Evolutionary conservation across 2,797 vertebrate species (phyloP).

Genomic region (Ciconia nigra): DNA sequence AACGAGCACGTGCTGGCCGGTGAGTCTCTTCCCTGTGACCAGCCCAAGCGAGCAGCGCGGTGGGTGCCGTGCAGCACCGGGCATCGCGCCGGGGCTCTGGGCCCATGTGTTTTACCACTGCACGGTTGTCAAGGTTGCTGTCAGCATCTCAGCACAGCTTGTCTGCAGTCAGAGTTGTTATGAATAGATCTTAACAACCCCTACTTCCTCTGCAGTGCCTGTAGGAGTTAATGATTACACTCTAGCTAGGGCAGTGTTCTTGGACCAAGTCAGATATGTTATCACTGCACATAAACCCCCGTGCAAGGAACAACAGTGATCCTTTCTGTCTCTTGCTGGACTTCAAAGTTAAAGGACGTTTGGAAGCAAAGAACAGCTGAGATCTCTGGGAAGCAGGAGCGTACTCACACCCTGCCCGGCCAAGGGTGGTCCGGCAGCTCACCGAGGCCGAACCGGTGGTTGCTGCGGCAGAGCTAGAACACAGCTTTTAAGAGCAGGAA

Average conservation of each 20-base stretch:
- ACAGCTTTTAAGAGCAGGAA: background rate
- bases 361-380: background rate
- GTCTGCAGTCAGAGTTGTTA: fast-evolving
- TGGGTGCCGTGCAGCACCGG: fast-evolving
- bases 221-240: background rate
- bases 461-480: background rate
- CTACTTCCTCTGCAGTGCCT: background rate
- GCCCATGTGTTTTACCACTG: fast-evolving
- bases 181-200: fast-evolving
- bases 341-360: background rate
- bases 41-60: fast-evolving
- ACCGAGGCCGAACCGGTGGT: fast-evolving
- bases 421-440: fast-evolving
- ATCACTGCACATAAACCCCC: fast-evolving
- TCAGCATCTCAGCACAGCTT: background rate
- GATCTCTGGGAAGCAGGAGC: fast-evolving
- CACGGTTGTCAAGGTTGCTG: background rate
- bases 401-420: background rate
- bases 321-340: background rate
- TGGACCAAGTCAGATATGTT: background rate
- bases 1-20: fast-evolving
- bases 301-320: background rate
- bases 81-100: fast-evolving
- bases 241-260: fast-evolving
- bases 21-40: too few relatives aligned